Conservation (phyloP, 2,888 invertebrate genomes). For the Fabriciana adippe region DNA sequence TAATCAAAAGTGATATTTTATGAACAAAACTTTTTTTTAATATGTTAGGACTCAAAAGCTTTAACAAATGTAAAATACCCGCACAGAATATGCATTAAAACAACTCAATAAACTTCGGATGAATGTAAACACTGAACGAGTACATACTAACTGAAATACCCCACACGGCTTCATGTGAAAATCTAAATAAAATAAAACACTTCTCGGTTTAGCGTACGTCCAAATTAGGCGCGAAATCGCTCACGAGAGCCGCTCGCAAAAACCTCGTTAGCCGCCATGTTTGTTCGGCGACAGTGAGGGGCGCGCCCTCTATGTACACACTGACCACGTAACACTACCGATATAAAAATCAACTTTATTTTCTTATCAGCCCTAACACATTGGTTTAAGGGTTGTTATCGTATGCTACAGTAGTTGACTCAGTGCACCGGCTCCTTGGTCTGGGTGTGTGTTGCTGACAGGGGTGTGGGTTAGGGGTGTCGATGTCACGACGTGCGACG, state of each 20-base stretch:
- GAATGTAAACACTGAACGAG: constrained; percentile 32
- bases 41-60: constrained; percentile 2
- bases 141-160: constrained; percentile 36
- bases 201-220: constrained; percentile 49
- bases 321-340: constrained; percentile 49
- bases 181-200: constrained; percentile 60
- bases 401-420: constrained; percentile 23
- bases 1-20: no score
- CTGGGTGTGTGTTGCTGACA: constrained; percentile 68
- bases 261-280: constrained; percentile 80
- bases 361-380: constrained; percentile 38
- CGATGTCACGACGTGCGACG: constrained; percentile 72
- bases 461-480: constrained; percentile 75
- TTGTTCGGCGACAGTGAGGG: constrained; percentile 78
- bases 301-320: constrained; percentile 80
- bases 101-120: constrained; percentile 27
- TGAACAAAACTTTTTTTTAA: background rate
- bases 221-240: constrained; percentile 81
- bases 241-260: constrained; percentile 74
- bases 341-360: constrained; percentile 27
- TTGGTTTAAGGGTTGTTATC: constrained; percentile 48
- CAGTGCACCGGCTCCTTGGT: constrained; percentile 51
- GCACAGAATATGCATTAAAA: constrained; percentile 18
- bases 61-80: constrained; percentile 14
- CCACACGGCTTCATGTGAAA: constrained; percentile 40